A percentile compares a stretch with the other conserved stretches of the same genome.
These are phyloP conservation scores for Numida meleagris DNA, from an alignment of 2,113 vertebrate species.

Conservation along the genomic window DNA sequence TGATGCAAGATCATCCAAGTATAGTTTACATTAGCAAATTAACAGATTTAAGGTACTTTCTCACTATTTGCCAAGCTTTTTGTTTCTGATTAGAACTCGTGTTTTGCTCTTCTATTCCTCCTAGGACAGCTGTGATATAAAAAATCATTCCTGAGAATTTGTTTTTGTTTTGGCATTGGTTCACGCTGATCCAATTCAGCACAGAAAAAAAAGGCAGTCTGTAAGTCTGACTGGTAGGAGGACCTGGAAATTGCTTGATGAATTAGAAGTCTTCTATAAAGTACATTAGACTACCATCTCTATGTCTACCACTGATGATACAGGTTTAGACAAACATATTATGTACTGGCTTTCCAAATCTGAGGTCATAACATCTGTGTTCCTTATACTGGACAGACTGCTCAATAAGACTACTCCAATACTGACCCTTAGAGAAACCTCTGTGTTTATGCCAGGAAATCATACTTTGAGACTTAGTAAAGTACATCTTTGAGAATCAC, in stretches of 20 bases:
- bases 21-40: not conserved
- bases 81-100: not conserved
- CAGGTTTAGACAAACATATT: conserved; percentile 37
- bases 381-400: not conserved
- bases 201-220: not conserved
- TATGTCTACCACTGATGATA: not conserved
- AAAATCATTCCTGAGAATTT: not conserved
- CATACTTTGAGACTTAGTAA: not conserved
- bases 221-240: not conserved
- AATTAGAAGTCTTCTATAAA: not conserved
- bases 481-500: not conserved
- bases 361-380: not conserved
- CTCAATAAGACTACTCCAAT: not conserved
- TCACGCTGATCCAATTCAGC: not conserved
- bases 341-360: not conserved
- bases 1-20: not conserved
- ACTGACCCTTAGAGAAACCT: not conserved
- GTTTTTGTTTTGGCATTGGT: not conserved
- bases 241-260: not conserved
- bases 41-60: not conserved
- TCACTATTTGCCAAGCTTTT: not conserved
- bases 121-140: not conserved
- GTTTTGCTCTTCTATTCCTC: not conserved
- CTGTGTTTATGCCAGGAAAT: not conserved
- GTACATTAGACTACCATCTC: not conserved